Evolutionary conservation across 2,113 vertebrate genomes (phyloP), one percentile per base, ranked within the genome.

Genomic region (Reinhardtius hippoglossoides): DNA sequence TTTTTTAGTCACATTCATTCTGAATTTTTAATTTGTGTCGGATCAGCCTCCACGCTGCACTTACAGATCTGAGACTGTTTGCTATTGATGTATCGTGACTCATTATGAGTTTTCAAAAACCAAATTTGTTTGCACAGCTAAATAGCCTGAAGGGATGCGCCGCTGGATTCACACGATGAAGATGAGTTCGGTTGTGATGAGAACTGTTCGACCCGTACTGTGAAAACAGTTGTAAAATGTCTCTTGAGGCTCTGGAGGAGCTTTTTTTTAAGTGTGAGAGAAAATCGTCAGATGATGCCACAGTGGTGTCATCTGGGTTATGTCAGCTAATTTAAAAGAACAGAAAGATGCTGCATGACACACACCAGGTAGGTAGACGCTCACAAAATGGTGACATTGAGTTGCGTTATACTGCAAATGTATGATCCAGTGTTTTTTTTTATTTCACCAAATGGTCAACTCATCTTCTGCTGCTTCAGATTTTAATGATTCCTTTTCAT

Each of bases 1-100:
- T n/a, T 56, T 82, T 80, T 69, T 44, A 57, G 24, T 54, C 58
- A 21, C 5, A 52, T 9, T 77, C 66, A 44, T 21, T 66, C 48
- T 31, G 31, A 40, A 46, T 40, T 40, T 58, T 42, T 40, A 40
- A n/a, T 62, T 57, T 76, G 8, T 5, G 16, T 75, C 66, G 9
- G 27, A 37, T 31, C 31, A 62, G 59, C 9, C 35, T 62, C 18
- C 7, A 13, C 31, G 31, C 27, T 48, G 44, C 42, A 52, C 13
- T 12, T 54, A 3, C 21, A 56, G 13, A 62, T 63, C 10, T 52
- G 61, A 55, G 50, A 62, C 16, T 27, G 9, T 60, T 58, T 14
- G 10, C 21, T 52, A 9, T n/a, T 62, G 7, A 78, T 73, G 40
- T 35, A n/a, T 9, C 27, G 26, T 14, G 46, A 24, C 40, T 55